Evolutionary conservation across 2,113 vertebrate genomes (phyloP).

Genomic region (Choloepus hoffmanni): DNA sequence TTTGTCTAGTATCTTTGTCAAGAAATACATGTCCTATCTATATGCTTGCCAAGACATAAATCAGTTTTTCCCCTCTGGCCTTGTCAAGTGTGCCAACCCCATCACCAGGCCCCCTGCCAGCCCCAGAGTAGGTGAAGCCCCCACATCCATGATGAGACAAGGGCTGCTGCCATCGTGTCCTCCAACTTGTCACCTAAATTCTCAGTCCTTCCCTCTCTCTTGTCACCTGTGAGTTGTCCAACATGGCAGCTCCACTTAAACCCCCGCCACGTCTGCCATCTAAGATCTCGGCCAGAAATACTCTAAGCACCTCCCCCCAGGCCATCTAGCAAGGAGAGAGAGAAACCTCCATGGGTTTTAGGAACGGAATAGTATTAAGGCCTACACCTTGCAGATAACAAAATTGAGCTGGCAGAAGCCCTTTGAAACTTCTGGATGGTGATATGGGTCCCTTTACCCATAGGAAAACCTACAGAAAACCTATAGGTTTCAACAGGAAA

Average conservation of each 20-base stretch:
- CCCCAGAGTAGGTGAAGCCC: rapidly evolving
- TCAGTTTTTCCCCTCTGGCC: background rate
- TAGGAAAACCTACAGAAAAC: too few relatives aligned
- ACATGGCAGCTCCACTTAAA: background rate
- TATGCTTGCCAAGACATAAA: background rate
- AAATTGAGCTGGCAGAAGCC: background rate
- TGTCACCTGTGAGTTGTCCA: background rate
- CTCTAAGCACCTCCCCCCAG: rapidly evolving
- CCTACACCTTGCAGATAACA: background rate
- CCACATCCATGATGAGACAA: rapidly evolving
- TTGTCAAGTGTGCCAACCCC: background rate
- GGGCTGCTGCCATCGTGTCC: background rate
- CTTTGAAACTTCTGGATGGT: rapidly evolving
- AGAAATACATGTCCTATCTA: background rate
- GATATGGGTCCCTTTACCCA: background rate
- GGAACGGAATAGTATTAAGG: background rate
- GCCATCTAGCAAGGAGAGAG: rapidly evolving
- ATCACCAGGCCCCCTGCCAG: background rate
- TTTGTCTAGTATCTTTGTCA: rapidly evolving
- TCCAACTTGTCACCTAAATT: background rate
- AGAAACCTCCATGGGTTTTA: background rate
- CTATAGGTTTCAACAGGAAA: background rate
- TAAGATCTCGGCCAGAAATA: background rate
- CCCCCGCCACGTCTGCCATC: rapidly evolving
- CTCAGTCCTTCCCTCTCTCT: background rate